Evolutionary conservation across 2,113 vertebrate species (phyloP).

Genomic region (Caranx melampygus): DNA sequence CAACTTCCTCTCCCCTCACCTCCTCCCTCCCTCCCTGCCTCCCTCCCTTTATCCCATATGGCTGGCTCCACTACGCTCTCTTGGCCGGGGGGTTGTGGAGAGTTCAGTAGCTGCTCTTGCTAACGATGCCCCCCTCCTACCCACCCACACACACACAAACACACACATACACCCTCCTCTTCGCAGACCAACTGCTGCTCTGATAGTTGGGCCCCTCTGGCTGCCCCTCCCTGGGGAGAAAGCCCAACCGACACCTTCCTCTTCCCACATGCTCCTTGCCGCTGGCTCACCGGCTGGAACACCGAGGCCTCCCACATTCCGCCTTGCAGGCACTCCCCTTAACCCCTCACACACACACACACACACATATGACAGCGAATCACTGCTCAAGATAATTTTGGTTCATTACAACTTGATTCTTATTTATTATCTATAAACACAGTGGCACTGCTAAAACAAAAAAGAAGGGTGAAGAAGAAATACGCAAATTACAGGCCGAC

Average conservation of each 20-base stretch:
- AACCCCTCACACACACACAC: slow-evolving; percentile 18
- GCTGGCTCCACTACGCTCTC: slow-evolving; percentile 74
- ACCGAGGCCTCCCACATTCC: slow-evolving; percentile 60
- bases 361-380: slow-evolving; percentile 4
- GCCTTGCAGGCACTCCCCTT: slow-evolving; percentile 41
- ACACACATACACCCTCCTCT: slow-evolving; percentile 52
- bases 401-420: not conserved
- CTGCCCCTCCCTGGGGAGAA: slow-evolving; percentile 66
- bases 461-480: not conserved
- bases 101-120: slow-evolving; percentile 81
- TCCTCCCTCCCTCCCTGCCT: slow-evolving; percentile 32
- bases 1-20: slow-evolving; percentile 53
- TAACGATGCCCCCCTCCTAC: slow-evolving; percentile 67
- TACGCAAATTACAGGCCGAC: not conserved
- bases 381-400: not conserved
- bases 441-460: not conserved
- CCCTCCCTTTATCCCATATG: slow-evolving; percentile 70
- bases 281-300: slow-evolving; percentile 72
- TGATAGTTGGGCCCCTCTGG: slow-evolving; percentile 69
- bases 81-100: slow-evolving; percentile 80
- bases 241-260: slow-evolving; percentile 72
- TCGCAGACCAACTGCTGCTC: slow-evolving; percentile 74
- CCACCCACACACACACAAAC: slow-evolving; percentile 18
- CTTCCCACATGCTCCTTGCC: slow-evolving; percentile 68
- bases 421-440: not conserved